These are phyloP conservation scores for Melinaea marsaeus DNA, from an alignment of 2,888 invertebrate species.

Conservation along the genomic window DNA sequence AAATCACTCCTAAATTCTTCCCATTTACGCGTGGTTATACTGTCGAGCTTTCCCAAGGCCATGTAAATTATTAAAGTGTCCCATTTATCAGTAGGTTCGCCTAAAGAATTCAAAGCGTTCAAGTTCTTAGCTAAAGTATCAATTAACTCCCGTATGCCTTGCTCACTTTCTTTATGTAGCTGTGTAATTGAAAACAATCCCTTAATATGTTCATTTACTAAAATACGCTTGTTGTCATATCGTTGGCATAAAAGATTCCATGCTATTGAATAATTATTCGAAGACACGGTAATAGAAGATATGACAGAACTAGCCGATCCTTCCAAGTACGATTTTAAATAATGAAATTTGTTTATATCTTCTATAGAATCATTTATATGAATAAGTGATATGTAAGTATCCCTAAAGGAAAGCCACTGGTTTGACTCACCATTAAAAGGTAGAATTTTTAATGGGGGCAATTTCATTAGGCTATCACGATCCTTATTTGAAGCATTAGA, in stretches of 20 bases:
- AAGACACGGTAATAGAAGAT: conserved; percentile 26
- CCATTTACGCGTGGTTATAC: conserved; percentile 22
- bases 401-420: conserved; percentile 27
- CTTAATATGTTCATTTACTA: conserved; percentile 26
- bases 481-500: too few relatives aligned
- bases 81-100: conserved; percentile 29
- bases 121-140: conserved; percentile 33
- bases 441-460: too few relatives aligned
- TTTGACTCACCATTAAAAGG: too few relatives aligned
- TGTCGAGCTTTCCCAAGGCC: conserved; percentile 28
- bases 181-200: conserved; percentile 20
- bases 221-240: conserved; percentile 26
- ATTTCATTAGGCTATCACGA: too few relatives aligned
- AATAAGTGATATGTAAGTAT: conserved; percentile 24
- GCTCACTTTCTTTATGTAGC: conserved; percentile 25
- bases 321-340: conserved; percentile 25
- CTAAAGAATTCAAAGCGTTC: conserved; percentile 29
- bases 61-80: conserved; percentile 25
- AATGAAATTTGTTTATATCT: conserved; percentile 28
- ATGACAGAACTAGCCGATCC: conserved; percentile 27
- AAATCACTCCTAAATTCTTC: conserved; percentile 20
- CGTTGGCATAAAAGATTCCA: conserved; percentile 24
- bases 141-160: conserved; percentile 26
- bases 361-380: conserved; percentile 20
- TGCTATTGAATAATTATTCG: conserved; percentile 24